Evolutionary conservation across 1,140 invertebrate genomes (phyloP), one percentile per base, ranked within the genome.

Genomic region (Meloidogyne floridensis): DNA sequence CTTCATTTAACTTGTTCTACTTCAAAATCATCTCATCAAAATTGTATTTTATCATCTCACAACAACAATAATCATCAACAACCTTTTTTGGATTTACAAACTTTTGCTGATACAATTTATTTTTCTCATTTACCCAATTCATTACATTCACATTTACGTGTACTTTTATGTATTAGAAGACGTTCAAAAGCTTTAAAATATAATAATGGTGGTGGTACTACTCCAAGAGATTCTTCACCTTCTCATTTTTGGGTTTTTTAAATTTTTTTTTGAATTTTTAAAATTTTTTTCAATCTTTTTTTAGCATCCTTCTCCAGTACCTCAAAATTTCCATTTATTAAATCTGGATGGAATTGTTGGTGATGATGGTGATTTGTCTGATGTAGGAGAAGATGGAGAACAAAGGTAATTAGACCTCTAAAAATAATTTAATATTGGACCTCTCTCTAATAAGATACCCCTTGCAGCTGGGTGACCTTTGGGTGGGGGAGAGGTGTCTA

Each of bases 321-420:
- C 77, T 9, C 72, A 71, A 72, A 69, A 79, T 53, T 79, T 79
- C 20, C 77, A 79, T 71, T 71, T 79, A 18, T 72, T 79, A n/a
- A 69, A 79, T 69, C 53, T 72, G 43, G 77, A 79, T 69, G 77
- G 59, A 71, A 69, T 69, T 69, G 72, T 53, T 71, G 54, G 47
- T 0, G 42, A 54, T 43, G 42, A 42, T 9, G 47, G 43, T 72
- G 18, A 78, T 65, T 54, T 65, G 8, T 65, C 69, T 73, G 72
- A 74, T 74, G 2, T 71, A 69, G 20, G 43, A 5, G 77, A 69
- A 13, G 76, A 20, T 6, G 72, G 72, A 77, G 43, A 65, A 69
- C 56, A 77, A 77, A 56, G 75, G 56, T 32, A 47, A 8, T 7
- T 15, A 43, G 4, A 18, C 18, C 56, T 47, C 8, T 47, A 20